Conservation (phyloP, 2,797 vertebrate species). For the Tamandua tetradactyla region DNA sequence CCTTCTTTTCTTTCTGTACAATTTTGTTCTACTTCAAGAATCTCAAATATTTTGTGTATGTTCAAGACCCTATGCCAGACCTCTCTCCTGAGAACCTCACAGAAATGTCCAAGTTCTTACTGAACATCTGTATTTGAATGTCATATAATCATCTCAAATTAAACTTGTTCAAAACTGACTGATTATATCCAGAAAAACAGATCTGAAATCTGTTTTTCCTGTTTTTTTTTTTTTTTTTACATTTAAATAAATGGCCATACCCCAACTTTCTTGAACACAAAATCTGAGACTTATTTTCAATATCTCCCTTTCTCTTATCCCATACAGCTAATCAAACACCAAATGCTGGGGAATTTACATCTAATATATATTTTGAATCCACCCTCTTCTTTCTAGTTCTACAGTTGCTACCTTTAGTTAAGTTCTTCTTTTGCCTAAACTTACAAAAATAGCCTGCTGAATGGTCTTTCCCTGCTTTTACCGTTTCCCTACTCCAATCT, state of each 20-base stretch:
- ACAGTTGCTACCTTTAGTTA: neutral
- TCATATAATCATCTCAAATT: neutral
- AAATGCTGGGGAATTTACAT: neutral
- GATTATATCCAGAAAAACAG: neutral
- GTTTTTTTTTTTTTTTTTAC: neutral
- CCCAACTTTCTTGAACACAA: neutral
- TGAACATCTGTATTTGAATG: neutral
- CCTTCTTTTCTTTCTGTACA: neutral
- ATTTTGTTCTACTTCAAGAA: neutral
- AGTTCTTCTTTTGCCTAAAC: neutral
- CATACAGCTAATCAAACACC: neutral
- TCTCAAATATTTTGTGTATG: neutral
- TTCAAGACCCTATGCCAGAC: neutral
- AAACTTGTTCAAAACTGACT: neutral
- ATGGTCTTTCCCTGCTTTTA: neutral
- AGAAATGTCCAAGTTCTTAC: neutral
- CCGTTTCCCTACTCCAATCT: too few species aligned
- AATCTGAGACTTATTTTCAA: neutral
- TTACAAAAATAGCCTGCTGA: neutral
- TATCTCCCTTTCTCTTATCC: neutral
- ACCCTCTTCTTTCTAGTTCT: neutral
- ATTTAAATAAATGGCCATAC: neutral
- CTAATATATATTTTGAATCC: conserved; percentile 33
- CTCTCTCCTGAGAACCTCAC: neutral
- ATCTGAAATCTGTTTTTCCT: neutral